Evolutionary conservation across 2,113 vertebrate genomes (phyloP), one percentile per base, ranked within the genome.

Genomic region (Dicrurus megarhynchus): DNA sequence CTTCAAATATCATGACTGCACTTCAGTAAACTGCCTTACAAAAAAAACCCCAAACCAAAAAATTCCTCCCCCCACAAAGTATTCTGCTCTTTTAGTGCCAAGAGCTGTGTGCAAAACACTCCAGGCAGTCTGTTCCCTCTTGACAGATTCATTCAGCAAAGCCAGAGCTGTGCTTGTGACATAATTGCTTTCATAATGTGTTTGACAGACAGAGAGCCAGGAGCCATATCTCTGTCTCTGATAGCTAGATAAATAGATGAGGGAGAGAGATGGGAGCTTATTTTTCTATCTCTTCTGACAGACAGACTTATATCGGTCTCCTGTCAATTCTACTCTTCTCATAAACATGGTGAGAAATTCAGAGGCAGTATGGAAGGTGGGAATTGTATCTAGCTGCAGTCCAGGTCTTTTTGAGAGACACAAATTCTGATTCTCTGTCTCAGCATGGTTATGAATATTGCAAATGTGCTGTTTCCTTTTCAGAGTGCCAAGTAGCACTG

Each of bases 101-200:
- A 95, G 68, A 96, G 65, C 86, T 89, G 86, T 87, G 92, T 92
- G 80, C 88, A 92, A 87, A 96, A 95, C 73, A 77, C 83, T 93
- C 86, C 76, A 93, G 84, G 68, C 94, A 78, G 88, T 41, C 80
- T 96, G 83, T 77, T 97, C 68, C 49, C 71, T 89, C 90, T 80
- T 95, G 95, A 95, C 86, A 95, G 90, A 97, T 90, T 94, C 96
- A 95, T 96, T 97, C 94, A 97, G 84, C 71, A 94, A 90, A 95
- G 90, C 73, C 86, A 95, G 90, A 93, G 84, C 71, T 93, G 77
- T 93, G 73, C 77, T 94, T 91, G 67, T 90, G 92, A 96, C 80
- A 95, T 92, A 97, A 97, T 90, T 92, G 76, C 79, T 94, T 96
- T 92, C 80, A 94, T 93, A 93, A 97, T 76, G 49, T 56, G 86